These are phyloP conservation scores for Reinhardtius hippoglossoides DNA, from an alignment of 2,113 vertebrate species.

Conservation along the genomic window DNA sequence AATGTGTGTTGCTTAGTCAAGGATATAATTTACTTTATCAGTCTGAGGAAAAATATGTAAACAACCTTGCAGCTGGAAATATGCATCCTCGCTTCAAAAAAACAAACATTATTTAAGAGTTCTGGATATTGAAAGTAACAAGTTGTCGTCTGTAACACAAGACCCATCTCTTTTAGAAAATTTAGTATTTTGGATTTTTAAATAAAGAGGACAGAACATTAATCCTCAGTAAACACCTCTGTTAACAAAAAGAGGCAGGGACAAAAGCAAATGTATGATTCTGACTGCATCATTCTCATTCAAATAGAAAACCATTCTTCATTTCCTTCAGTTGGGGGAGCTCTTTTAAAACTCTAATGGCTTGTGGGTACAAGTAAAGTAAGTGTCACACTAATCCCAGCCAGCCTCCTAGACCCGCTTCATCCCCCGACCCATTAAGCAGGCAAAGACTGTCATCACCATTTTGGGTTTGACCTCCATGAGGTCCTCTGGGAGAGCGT, in stretches of 20 bases:
- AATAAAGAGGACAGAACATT: slow-evolving; percentile 46
- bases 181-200: slow-evolving; percentile 43
- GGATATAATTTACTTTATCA: slow-evolving; percentile 60
- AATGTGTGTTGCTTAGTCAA: slow-evolving; percentile 63
- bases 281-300: slow-evolving; percentile 41
- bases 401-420: slow-evolving; percentile 85
- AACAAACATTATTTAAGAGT: slow-evolving; percentile 45
- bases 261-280: slow-evolving; percentile 41
- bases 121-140: slow-evolving; percentile 58
- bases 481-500: slow-evolving; percentile 95
- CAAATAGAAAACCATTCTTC: slow-evolving; percentile 30
- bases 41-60: slow-evolving; percentile 73
- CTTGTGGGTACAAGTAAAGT: slow-evolving; percentile 60
- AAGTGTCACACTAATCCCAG: slow-evolving; percentile 55
- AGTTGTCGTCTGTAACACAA: slow-evolving; percentile 28
- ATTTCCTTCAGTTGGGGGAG: slow-evolving; percentile 78
- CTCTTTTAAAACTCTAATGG: slow-evolving; percentile 82
- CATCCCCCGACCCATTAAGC: slow-evolving; percentile 98
- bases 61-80: slow-evolving; percentile 73
- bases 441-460: slow-evolving; percentile 99
- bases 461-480: slow-evolving; percentile 98
- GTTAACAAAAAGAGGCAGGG: slow-evolving; percentile 25
- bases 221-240: slow-evolving; percentile 58
- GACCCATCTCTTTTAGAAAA: slow-evolving; percentile 40
- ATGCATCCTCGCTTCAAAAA: slow-evolving; percentile 48